phyloP scores from a whole-genome alignment of 2,113 vertebrate species.

The Solenodon paradoxus region DNA sequence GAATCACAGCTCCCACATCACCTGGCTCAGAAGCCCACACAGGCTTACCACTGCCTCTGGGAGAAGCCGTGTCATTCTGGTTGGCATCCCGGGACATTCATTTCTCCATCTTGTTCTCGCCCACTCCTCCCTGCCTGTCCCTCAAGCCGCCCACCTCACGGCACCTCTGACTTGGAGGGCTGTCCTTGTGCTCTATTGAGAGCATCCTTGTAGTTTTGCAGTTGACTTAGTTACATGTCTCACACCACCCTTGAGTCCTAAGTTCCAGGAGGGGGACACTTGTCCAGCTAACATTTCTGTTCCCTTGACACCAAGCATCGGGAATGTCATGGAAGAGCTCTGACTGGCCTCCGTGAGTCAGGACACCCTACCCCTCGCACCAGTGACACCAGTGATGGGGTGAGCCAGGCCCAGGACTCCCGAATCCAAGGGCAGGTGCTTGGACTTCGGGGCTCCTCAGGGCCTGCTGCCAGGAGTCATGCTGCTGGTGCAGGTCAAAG shows the following conservation, averaged over 20 bases:
- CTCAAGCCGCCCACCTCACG: no score
- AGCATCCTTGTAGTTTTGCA: no score
- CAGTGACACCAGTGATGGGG: no score
- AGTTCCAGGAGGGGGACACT: background rate
- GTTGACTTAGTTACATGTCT: background rate
- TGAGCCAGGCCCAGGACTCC: background rate
- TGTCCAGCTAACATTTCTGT: no score
- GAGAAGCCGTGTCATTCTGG: background rate
- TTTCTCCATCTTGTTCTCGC: background rate
- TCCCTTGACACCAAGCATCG: background rate
- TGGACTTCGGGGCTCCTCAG: background rate
- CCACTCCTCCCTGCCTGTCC: background rate
- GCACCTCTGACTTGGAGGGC: no score
- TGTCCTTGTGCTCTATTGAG: no score
- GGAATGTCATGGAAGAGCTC: background rate
- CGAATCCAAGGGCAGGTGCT: rapidly evolving
- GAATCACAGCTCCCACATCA: background rate
- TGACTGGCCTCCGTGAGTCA: no score
- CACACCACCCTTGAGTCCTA: background rate
- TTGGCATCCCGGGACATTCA: background rate
- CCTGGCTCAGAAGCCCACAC: background rate
- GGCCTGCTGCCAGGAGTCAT: background rate
- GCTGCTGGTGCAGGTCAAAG: background rate
- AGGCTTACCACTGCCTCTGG: background rate
- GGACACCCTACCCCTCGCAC: no score